Conservation (phyloP, 2,888 invertebrate species). For the Pegoplata infirma region DNA sequence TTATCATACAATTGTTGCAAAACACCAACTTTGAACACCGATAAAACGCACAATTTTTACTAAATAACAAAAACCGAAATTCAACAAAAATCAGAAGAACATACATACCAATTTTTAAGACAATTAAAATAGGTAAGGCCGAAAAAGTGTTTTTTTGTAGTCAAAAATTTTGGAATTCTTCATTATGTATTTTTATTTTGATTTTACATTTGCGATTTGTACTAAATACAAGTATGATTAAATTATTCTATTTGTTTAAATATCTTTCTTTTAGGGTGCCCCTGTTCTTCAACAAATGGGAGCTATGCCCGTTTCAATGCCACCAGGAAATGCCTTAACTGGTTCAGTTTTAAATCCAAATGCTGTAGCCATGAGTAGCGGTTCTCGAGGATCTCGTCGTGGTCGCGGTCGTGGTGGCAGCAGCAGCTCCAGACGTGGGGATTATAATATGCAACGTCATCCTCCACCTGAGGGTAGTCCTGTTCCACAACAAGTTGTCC, state of each 20-base stretch:
- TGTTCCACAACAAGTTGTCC: constrained; percentile 63
- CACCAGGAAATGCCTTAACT: constrained; percentile 61
- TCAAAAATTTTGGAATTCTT: too few species aligned
- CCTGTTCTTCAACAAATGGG: constrained; percentile 72
- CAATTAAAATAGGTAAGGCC: too few species aligned
- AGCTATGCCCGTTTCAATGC: constrained; percentile 68
- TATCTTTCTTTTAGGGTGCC: constrained; percentile 65
- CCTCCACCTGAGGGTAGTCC: constrained; percentile 67
- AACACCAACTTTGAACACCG: too few species aligned
- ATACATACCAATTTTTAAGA: too few species aligned
- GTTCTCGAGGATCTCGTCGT: constrained; percentile 70
- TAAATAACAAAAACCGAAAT: too few species aligned
- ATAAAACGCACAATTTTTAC: too few species aligned
- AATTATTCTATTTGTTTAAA: background rate
- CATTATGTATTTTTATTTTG: background rate
- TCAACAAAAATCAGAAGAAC: too few species aligned
- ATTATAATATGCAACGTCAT: constrained; percentile 72
- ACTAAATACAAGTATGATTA: too few species aligned
- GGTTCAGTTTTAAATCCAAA: constrained; percentile 64
- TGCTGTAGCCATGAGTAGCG: constrained; percentile 31
- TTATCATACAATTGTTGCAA: too few species aligned
- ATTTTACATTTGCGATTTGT: background rate
- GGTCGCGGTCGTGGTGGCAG: constrained; percentile 72
- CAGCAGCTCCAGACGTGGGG: constrained; percentile 72
- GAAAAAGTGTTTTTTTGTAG: too few species aligned